Conservation (phyloP, 2,888 invertebrate species). For the Bugulina stolonifera region DNA sequence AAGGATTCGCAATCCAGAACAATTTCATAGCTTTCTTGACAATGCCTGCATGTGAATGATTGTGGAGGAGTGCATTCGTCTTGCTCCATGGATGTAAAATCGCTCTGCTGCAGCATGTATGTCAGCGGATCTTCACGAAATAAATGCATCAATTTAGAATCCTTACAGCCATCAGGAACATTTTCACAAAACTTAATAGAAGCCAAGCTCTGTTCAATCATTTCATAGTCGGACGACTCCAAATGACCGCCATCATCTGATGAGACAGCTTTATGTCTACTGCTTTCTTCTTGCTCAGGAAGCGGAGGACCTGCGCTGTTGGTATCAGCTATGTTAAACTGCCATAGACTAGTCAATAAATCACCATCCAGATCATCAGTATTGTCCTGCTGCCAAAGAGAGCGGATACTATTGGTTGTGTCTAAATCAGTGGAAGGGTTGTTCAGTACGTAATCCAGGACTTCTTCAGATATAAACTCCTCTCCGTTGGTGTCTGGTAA, state of each 20-base stretch:
- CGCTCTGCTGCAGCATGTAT: background rate
- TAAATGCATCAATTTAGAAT: background rate
- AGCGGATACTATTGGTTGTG: background rate
- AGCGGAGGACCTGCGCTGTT: no score
- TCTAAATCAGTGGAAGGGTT: background rate
- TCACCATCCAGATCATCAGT: background rate
- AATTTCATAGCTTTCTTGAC: slow-evolving; percentile 12
- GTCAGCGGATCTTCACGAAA: background rate
- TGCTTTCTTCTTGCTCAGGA: background rate
- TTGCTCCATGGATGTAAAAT: background rate
- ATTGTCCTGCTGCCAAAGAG: background rate
- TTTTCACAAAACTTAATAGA: slow-evolving; percentile 19
- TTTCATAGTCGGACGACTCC: background rate
- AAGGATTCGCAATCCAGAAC: background rate
- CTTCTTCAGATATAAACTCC: background rate
- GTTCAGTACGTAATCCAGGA: background rate
- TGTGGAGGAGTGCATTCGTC: background rate
- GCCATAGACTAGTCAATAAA: background rate
- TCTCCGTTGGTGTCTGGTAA: background rate
- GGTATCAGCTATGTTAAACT: background rate
- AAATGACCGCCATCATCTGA: background rate
- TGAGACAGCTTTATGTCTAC: no score
- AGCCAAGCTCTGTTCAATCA: slow-evolving; percentile 10
- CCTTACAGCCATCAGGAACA: background rate
- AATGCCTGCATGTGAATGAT: background rate